These are phyloP conservation scores for Eilema sororculum DNA, from an alignment of 2,888 invertebrate genomes.

Conservation along the genomic window DNA sequence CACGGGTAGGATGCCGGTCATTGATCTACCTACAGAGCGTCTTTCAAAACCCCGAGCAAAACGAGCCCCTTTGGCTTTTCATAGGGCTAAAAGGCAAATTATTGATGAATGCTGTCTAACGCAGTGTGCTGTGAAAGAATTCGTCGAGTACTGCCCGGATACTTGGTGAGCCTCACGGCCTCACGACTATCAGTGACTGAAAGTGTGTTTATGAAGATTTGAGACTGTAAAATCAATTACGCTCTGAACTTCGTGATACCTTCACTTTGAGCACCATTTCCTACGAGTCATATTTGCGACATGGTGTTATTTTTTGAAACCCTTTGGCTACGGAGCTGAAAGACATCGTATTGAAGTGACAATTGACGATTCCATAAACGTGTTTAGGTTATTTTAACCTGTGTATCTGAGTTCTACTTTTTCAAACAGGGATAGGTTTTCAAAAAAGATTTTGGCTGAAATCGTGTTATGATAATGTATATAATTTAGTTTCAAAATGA, in stretches of 20 bases:
- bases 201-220: slow-evolving; percentile 35
- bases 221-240: slow-evolving; percentile 25
- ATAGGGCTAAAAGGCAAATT: slow-evolving; percentile 66
- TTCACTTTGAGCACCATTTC: slow-evolving; percentile 30
- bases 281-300: slow-evolving; percentile 13
- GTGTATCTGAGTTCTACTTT: slow-evolving; percentile 25
- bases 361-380: slow-evolving; percentile 26
- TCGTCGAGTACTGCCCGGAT: slow-evolving; percentile 78
- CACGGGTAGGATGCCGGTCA: slow-evolving; percentile 58
- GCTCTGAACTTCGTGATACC: slow-evolving; percentile 30
- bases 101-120: slow-evolving; percentile 72
- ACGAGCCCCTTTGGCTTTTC: slow-evolving; percentile 63
- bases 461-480: slow-evolving; percentile 19
- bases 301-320: slow-evolving; percentile 16
- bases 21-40: slow-evolving; percentile 58
- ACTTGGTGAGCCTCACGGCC: slow-evolving; percentile 64
- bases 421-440: slow-evolving; percentile 19
- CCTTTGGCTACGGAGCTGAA: slow-evolving; percentile 29
- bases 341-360: slow-evolving; percentile 20
- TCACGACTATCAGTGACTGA: slow-evolving; percentile 38
- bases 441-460: slow-evolving; percentile 20
- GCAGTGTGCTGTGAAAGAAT: slow-evolving; percentile 70
- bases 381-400: neutral
- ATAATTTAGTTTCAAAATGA: slow-evolving; percentile 28
- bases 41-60: slow-evolving; percentile 64